These are phyloP conservation scores for Dorcus parallelipipedus DNA, from an alignment of 2,888 invertebrate genomes.

Conservation along the genomic window DNA sequence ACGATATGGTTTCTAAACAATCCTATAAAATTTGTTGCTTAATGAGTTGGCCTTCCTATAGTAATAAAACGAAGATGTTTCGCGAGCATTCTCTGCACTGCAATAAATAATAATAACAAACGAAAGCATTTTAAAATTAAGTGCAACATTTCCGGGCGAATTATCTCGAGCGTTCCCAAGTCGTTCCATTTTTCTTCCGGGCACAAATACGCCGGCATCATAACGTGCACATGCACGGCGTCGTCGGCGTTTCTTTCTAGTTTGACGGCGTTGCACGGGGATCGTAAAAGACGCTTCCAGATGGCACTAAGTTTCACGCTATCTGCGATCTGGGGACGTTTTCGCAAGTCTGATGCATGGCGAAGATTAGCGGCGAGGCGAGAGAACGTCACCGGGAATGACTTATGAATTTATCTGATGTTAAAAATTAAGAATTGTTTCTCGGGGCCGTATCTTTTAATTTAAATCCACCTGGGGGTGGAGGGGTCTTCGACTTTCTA, in stretches of 20 bases:
- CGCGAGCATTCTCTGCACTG: too few relatives aligned
- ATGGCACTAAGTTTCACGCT: slow-evolving; percentile 10
- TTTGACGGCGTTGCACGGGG: background rate
- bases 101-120: too few relatives aligned
- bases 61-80: too few relatives aligned
- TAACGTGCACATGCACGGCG: background rate
- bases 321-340: slow-evolving; percentile 10
- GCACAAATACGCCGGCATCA: background rate
- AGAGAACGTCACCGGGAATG: slow-evolving; percentile 15
- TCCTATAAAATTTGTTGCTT: too few relatives aligned
- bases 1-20: too few relatives aligned
- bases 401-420: slow-evolving; percentile 26
- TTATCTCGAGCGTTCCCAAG: background rate
- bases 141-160: too few relatives aligned
- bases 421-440: slow-evolving; percentile 26
- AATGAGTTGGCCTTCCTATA: too few relatives aligned
- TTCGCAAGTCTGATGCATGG: slow-evolving; percentile 15
- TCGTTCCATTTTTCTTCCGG: background rate
- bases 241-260: background rate
- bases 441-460: slow-evolving; percentile 23
- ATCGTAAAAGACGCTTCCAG: slow-evolving; percentile 10
- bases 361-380: slow-evolving; percentile 13
- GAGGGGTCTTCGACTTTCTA: too few relatives aligned
- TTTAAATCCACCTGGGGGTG: slow-evolving; percentile 9
- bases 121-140: too few relatives aligned